phyloP scores from a whole-genome alignment of 2,113 vertebrate species.

The Struthio camelus region DNA sequence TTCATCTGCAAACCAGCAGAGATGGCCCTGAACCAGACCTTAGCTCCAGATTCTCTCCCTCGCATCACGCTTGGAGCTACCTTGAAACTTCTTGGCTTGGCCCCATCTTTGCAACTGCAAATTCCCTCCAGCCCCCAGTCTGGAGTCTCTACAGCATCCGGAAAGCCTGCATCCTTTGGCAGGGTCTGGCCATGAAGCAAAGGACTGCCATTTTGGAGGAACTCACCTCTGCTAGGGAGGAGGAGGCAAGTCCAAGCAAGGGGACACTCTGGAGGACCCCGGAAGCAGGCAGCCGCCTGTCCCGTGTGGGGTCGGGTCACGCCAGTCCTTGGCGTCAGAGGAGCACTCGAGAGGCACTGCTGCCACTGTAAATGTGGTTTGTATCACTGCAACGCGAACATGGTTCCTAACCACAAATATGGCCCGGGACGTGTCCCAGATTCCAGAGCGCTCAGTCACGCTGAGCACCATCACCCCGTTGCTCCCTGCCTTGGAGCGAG shows the following conservation, averaged over 20 bases:
- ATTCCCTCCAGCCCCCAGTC: not conserved
- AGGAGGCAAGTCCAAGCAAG: not conserved
- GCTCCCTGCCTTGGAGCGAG: not conserved
- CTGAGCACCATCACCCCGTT: not conserved
- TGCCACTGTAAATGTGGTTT: conserved; percentile 55
- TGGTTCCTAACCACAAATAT: conserved; percentile 60
- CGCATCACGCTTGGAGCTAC: not conserved
- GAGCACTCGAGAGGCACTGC: not conserved
- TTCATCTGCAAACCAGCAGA: not conserved
- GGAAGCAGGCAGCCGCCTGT: not conserved
- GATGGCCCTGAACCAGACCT: not conserved
- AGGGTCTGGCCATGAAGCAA: not conserved
- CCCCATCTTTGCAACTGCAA: rapidly evolving
- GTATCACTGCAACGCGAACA: not conserved
- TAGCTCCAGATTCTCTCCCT: not conserved
- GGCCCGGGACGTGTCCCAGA: conserved; percentile 36
- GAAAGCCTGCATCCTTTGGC: not conserved
- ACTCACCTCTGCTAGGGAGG: not conserved
- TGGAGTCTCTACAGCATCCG: conserved; percentile 25
- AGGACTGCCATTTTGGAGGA: conserved; percentile 11
- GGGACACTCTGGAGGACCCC: not conserved
- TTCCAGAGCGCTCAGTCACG: conserved; percentile 61
- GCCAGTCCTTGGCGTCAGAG: conserved; percentile 12
- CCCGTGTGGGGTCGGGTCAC: not conserved
- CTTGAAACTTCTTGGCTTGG: conserved; percentile 4